Evolutionary conservation across 1,140 invertebrate species (phyloP), one percentile per base, ranked within the genome.

Genomic region (Tetranychus cinnabarinus): DNA sequence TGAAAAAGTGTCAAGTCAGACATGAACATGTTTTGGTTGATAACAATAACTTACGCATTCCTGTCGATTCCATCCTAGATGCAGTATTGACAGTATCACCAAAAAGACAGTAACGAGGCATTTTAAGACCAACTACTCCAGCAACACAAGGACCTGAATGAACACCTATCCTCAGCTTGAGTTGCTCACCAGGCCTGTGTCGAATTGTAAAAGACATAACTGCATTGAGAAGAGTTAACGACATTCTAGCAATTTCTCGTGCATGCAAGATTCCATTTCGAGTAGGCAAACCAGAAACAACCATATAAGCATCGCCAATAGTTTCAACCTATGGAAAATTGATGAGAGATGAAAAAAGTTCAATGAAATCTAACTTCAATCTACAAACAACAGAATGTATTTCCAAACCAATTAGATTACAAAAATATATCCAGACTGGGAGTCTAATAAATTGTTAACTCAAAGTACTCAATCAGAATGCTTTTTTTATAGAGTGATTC

Each of bases 31-130:
- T 23, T 33, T 45, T 35, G 8, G 23, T 1, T 36, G 5, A 23
- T 13, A 42, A 42, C 0, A 42, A 42, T 56, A 34, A 58, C 60
- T 57, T 59, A 64, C 63, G 45, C 8, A 54, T 34, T 47, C 87
- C 86, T 37, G 83, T 88, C 0, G 88, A 91, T 74, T 93, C 89
- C 88, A 95, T 92, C 56, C 89, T 77, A 33, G 85, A 88, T 0
- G 89, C 87, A 0, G 88, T 92, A 71, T 95, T 95, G 3, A 95
- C 86, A 0, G 86, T 88, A 67, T 91, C 86, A 0, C 87, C 87
- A 69, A 88, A 88, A 1, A 92, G 72, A 70, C 87, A 90, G 69
- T 90, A 92, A 55, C 86, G 75, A 0, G 88, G 88, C 86, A 90
- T 90, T 71, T 88, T 88, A 31, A 85, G 70, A 0, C 87, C 87